phyloP scores from a whole-genome alignment of 2,888 invertebrate species.

The Sinopyrophorus schimmeli region DNA sequence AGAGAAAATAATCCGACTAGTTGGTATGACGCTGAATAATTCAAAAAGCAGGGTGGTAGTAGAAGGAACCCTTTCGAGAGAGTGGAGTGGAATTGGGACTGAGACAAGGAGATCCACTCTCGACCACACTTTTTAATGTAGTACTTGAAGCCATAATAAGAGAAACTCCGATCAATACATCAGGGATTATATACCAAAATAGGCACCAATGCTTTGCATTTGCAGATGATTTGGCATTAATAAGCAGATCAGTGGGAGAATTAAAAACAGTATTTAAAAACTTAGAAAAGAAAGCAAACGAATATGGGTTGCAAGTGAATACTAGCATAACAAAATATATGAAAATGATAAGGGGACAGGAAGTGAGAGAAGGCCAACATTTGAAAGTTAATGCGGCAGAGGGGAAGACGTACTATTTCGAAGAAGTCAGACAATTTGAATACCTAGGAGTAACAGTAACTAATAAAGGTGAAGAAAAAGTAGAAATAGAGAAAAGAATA shows the following conservation, averaged over 20 bases:
- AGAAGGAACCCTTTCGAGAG: conserved; percentile 1
- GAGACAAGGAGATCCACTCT: not conserved
- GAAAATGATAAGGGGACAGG: conserved; percentile 1
- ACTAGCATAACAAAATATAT: conserved; percentile 3
- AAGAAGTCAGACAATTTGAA: conserved; percentile 2
- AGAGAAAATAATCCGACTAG: conserved; percentile 7
- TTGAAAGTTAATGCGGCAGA: too few species aligned
- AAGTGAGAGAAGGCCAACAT: conserved; percentile 3
- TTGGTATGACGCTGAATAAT: conserved; percentile 6
- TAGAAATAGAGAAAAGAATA: conserved; percentile 2
- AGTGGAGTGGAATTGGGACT: not conserved
- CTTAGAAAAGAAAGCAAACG: conserved; percentile 4
- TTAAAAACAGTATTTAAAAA: conserved; percentile 8
- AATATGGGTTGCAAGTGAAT: conserved; percentile 2
- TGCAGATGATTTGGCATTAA: conserved; percentile 7
- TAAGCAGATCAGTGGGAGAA: conserved; percentile 4
- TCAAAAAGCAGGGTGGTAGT: conserved; percentile 1
- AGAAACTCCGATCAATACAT: too few species aligned
- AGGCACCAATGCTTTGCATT: conserved; percentile 5
- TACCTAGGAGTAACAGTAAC: not conserved
- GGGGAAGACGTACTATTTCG: conserved; percentile 3
- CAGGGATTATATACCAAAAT: conserved; percentile 2
- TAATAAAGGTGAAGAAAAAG: conserved; percentile 3
- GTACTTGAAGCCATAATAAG: conserved; percentile 4
- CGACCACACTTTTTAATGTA: conserved; percentile 1